Evolutionary conservation across 2,797 vertebrate species (phyloP), one percentile per base, ranked within the genome.

Genomic region (Gallirallus australis): DNA sequence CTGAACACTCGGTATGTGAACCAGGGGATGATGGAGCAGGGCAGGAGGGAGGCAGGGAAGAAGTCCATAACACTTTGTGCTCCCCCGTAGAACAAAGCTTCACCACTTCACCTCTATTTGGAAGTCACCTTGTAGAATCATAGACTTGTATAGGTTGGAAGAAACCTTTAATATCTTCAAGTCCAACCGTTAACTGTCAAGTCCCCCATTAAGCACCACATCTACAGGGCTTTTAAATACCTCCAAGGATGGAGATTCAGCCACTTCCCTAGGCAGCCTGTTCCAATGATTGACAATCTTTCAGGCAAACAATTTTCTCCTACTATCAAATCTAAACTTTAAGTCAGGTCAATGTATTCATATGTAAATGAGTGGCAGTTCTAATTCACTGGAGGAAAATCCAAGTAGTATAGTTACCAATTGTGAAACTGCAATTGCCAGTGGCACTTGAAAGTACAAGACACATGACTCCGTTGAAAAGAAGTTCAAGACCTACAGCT

Each of bases 51-150:
- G 4, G 28, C 10, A 17, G 9, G 12, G 23, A 11, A 25, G 28
- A 21, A 30, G 23, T 25, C 47, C 25, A 30, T 1, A 23, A 57
- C 33, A 53, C 15, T 40, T 61, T 2, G 42, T 27, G 35, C 39
- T 75, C 15, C 14, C 17, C 11, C 0, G 1, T 2, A 15, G 13
- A 39, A 40, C 16, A 48, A 4, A 39, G 28, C 35, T 56, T 42
- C 4, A 2, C 19, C 48, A 7, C 37, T 33, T 37, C 73, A 12
- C 5, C 20, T 20, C 72, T 61, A 1, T 1, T 3, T 5, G 61
- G 72, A 87, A 89, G 73, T 80, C 75, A 87, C 91, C 59, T 82
- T 66, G 25, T 52, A 52, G 50, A 52, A 52, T 52, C 25, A 52
- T 9, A 52, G 8, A 52, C 9, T 27, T 15, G 25, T 52, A 28